Conservation (phyloP, 2,888 invertebrate genomes). For the Epinotia bilunana region DNA sequence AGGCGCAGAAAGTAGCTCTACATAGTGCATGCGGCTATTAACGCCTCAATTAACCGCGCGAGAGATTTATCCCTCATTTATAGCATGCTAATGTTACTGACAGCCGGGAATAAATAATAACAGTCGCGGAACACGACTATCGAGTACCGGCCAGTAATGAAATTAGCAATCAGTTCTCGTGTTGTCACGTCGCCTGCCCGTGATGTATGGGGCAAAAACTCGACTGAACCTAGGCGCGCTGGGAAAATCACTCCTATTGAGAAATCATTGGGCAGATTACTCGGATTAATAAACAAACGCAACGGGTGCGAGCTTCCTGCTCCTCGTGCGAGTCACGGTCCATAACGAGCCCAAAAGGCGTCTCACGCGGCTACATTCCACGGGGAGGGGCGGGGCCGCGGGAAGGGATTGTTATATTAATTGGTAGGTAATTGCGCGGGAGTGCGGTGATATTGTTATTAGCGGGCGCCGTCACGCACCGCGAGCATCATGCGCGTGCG, state of each 20-base stretch:
- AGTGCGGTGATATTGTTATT: constrained; percentile 58
- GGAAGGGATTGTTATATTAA: constrained; percentile 57
- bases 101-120: constrained; percentile 41
- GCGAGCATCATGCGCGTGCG: constrained; percentile 26
- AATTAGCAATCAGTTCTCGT: constrained; percentile 44
- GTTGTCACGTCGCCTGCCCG: constrained; percentile 32
- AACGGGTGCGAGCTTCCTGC: constrained; percentile 28
- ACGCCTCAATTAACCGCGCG: constrained; percentile 58
- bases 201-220: constrained; percentile 43
- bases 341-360: constrained; percentile 34
- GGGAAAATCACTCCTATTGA: constrained; percentile 22
- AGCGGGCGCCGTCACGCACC: constrained; percentile 52
- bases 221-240: constrained; percentile 8
- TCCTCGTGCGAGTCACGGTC: constrained; percentile 33
- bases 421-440: constrained; percentile 65
- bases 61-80: constrained; percentile 51
- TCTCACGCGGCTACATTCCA: constrained; percentile 13
- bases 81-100: constrained; percentile 53
- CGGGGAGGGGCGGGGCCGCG: constrained; percentile 51
- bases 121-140: constrained; percentile 27
- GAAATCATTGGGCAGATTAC: constrained; percentile 24
- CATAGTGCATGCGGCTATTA: constrained; percentile 58
- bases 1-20: constrained; percentile 35
- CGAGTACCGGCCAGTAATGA: constrained; percentile 38
- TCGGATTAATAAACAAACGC: constrained; percentile 20